phyloP scores from a whole-genome alignment of 1,140 invertebrate species.

The Proales similis region DNA sequence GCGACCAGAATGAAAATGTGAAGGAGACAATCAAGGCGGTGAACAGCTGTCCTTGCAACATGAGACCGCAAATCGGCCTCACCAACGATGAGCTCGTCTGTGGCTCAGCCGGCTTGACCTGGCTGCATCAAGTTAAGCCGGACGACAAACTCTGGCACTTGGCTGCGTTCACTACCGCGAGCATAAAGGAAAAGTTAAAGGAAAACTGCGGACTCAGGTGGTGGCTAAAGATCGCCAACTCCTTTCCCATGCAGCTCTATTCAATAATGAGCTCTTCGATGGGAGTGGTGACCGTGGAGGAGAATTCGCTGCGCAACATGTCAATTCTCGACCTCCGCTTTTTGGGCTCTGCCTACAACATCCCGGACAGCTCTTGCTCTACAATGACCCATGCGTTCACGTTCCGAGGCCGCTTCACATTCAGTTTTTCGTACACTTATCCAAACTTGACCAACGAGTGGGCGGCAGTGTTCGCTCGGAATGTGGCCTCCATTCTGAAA shows the following conservation, averaged over 20 bases:
- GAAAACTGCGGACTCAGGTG: constrained; percentile 21
- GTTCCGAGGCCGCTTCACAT: constrained; percentile 9
- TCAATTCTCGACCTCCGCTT: constrained; percentile 12
- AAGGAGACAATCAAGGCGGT: neutral
- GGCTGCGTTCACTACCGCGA: neutral
- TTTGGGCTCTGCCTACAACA: constrained; percentile 9
- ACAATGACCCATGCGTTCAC: constrained; percentile 30
- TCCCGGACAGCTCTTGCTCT: neutral
- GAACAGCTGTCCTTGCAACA: constrained; percentile 32
- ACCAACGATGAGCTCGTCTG: constrained; percentile 6
- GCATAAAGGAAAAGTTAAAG: neutral
- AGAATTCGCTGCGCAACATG: neutral
- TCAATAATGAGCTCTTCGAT: constrained; percentile 36
- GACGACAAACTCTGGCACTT: constrained; percentile 1
- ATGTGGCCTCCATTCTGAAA: too few species aligned
- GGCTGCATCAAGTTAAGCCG: constrained; percentile 3
- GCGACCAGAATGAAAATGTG: neutral
- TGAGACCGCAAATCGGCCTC: constrained; percentile 4
- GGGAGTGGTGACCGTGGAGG: constrained; percentile 5
- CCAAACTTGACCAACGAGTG: constrained; percentile 11
- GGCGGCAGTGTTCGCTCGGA: constrained; percentile 8
- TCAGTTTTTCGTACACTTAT: constrained; percentile 35
- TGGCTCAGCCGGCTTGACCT: constrained; percentile 24
- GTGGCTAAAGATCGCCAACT: constrained; percentile 22
- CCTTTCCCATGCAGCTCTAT: constrained; percentile 4